Base-by-base conservation (phyloP, 64 coral and sea anemone genomes). In the Trachythela sp. region DNA sequence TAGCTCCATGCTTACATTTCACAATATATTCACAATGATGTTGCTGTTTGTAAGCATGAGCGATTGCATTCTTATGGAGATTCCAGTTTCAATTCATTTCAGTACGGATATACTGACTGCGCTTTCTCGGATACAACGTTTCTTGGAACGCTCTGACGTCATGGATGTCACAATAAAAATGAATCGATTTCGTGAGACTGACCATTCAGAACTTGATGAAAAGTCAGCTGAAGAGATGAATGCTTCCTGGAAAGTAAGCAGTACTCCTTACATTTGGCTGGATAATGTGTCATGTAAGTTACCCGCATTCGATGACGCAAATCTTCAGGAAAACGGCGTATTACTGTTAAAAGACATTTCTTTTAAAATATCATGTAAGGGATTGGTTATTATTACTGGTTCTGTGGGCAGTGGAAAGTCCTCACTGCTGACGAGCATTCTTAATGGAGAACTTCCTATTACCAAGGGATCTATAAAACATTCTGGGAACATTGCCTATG, bases 391-490 rank as follows among this genome's bases (percentile, higher is more conserved):
- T 40, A 77, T 93, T 27, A 90, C 84, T 83, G 92, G 92, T 49
- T 71, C 84, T 8, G 92, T 93, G 35, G 92, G 92, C 33, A 86
- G 83, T 34, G 92, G 92, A 60, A 93, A 93, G 48, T 90, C 92
- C 8, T 83, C 83, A 24, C 84, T 93, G 4, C 48, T 93, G n/a
- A 85, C 84, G 24, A 34, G 86, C 34, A 87, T 93, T 87, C 84
- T 89, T 20, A 2, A 59, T 59, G 88, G 92, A 33, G 92, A 93
- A 70, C 54, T 58, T 58, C 7, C 13, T n/a, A 58, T 58, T 58
- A n/a, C 7, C 2, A 22, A 58, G 13, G 54, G 54, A 58, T 58
- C 54, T 58, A 8, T 58, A 58, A 58, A n/a, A 20, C 54, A 58
- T 15, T 15, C 54, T 6, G 54, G 54, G 13, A 58, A 22, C 54